These are phyloP conservation scores for Troides helena DNA, from an alignment of 2,888 invertebrate genomes.

Conservation along the genomic window DNA sequence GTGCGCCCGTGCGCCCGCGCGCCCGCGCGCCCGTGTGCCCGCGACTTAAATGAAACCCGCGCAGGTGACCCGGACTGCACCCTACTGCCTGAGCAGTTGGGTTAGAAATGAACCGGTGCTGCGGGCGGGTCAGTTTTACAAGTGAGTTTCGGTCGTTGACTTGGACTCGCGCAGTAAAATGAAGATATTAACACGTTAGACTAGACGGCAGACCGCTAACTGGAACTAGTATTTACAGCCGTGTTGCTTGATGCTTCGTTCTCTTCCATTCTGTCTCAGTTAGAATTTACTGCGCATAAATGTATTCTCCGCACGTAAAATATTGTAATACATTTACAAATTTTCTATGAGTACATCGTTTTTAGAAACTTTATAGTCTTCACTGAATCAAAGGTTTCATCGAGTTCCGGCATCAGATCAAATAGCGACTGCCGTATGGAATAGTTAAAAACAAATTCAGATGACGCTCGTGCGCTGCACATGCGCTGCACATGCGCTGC, in stretches of 20 bases:
- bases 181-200: conserved; percentile 27
- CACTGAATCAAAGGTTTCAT: too few relatives aligned
- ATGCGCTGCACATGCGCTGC: too few relatives aligned
- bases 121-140: conserved; percentile 30
- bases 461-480: too few relatives aligned
- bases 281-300: too few relatives aligned
- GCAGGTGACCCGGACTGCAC: conserved; percentile 42
- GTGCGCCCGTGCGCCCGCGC: conserved; percentile 18
- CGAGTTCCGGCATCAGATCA: too few relatives aligned
- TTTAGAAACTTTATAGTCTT: too few relatives aligned
- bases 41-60: conserved; percentile 29
- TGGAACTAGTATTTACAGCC: conserved; percentile 22
- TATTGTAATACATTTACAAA: too few relatives aligned
- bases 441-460: too few relatives aligned
- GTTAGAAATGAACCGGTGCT: conserved; percentile 34
- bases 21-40: conserved; percentile 16
- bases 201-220: conserved; percentile 10
- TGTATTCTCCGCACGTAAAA: too few relatives aligned
- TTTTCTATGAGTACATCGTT: too few relatives aligned
- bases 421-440: too few relatives aligned
- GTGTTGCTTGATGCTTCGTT: conserved; percentile 31
- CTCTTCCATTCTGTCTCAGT: neutral
- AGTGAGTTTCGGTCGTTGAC: conserved; percentile 32
- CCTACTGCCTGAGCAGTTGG: conserved; percentile 35
- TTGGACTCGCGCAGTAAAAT: conserved; percentile 26